phyloP scores from a whole-genome alignment of 1,140 invertebrate species.

The Ips nitidus region DNA sequence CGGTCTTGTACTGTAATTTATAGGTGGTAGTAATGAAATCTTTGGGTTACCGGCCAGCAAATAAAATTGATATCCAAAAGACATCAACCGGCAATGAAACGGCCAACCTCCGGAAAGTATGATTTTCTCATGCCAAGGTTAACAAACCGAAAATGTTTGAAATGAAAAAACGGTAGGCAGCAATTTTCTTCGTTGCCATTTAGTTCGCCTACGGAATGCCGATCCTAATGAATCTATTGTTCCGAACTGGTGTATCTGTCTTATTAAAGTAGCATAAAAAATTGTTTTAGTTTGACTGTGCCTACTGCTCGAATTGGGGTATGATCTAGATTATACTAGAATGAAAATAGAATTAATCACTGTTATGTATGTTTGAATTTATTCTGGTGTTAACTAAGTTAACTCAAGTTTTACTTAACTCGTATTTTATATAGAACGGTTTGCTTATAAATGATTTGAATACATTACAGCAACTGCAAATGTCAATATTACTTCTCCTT shows the following conservation, averaged over 20 bases:
- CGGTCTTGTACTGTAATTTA: slow-evolving; percentile 11
- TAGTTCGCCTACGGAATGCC: not conserved
- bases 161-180: too few species aligned
- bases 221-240: slow-evolving; percentile 4
- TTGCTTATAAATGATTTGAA: too few species aligned
- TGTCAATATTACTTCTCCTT: not conserved
- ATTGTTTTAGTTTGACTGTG: too few species aligned
- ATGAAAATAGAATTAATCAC: too few species aligned
- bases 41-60: slow-evolving; percentile 1
- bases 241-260: not conserved
- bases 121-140: not conserved
- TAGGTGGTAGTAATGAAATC: slow-evolving; percentile 10
- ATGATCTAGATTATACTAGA: too few species aligned
- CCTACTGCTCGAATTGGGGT: too few species aligned
- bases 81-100: not conserved
- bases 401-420: too few species aligned
- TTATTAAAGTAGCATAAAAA: too few species aligned
- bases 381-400: too few species aligned
- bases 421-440: too few species aligned
- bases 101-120: not conserved
- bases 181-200: not conserved
- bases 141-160: not conserved
- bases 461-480: not conserved
- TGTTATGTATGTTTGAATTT: too few species aligned
- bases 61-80: not conserved